Conservation (phyloP, 35 echinoderm and acorn worm genomes). For the Ptychodera flava region DNA sequence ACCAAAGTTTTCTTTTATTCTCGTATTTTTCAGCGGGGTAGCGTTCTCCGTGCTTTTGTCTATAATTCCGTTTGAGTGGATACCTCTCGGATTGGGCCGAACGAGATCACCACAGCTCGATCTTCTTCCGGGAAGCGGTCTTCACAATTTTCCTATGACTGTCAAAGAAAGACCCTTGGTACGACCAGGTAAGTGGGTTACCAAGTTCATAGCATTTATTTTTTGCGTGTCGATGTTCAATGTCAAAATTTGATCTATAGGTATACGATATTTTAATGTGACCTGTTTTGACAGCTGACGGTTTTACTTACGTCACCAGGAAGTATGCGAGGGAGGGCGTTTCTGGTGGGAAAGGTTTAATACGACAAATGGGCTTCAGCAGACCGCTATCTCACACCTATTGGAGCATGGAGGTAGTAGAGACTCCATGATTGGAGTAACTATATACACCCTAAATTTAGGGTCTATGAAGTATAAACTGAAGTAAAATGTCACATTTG, state of each 20-base stretch:
- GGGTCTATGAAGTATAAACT: too few species aligned
- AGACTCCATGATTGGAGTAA: too few species aligned
- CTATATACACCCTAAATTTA: too few species aligned
- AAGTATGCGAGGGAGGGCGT: too few species aligned
- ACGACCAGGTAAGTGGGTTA: slow-evolving; percentile 29
- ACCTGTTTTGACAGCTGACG: not conserved
- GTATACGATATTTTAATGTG: not conserved
- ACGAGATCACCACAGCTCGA: not conserved
- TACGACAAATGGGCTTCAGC: too few species aligned
- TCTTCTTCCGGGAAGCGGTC: not conserved
- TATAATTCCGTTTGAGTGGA: not conserved
- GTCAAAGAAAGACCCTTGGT: slow-evolving; percentile 28
- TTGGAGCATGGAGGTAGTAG: too few species aligned
- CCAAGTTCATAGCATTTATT: not conserved
- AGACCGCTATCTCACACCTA: too few species aligned
- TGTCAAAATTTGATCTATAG: not conserved
- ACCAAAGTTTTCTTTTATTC: not conserved
- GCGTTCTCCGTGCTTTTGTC: not conserved
- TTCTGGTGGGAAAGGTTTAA: too few species aligned
- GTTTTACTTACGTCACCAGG: not conserved
- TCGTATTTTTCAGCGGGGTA: not conserved
- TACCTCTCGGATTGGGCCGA: not conserved
- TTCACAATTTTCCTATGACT: slow-evolving; percentile 39
- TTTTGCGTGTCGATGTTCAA: too few species aligned
- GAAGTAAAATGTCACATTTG: too few species aligned